Conservation (phyloP, 1,140 invertebrate genomes). For the Philotrypesis tridentata region DNA sequence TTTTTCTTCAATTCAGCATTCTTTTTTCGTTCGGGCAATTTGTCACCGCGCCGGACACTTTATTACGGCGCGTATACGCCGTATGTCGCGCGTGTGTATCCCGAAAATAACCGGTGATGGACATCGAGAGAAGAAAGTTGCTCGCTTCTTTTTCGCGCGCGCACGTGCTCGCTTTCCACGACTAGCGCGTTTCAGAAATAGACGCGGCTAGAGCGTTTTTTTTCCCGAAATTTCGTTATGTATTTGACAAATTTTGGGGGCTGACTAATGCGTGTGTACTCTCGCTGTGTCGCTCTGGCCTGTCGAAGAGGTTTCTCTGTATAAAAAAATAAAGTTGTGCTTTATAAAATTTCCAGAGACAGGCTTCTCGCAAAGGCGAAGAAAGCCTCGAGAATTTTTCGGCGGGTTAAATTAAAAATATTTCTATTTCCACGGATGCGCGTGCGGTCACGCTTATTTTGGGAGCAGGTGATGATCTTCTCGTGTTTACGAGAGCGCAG, state of each 20-base stretch:
- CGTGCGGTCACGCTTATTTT: too few relatives aligned
- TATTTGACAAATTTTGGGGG: background rate
- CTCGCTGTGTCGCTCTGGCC: too few relatives aligned
- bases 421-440: too few relatives aligned
- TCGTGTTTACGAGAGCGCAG: background rate
- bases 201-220: background rate
- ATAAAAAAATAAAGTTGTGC: too few relatives aligned
- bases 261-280: too few relatives aligned
- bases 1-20: background rate
- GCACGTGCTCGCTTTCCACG: background rate
- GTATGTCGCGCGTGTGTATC: background rate
- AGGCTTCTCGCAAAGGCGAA: too few relatives aligned
- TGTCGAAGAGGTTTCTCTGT: too few relatives aligned
- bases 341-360: too few relatives aligned
- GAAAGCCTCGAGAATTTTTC: too few relatives aligned
- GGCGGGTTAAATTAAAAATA: too few relatives aligned
- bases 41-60: background rate
- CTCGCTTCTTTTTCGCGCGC: background rate
- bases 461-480: background rate
- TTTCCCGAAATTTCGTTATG: background rate
- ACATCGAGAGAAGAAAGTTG: background rate
- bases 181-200: background rate
- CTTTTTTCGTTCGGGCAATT: background rate
- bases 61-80: background rate
- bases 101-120: background rate